Conservation (phyloP, 2,113 vertebrate species). For the Ophiodon elongatus region DNA sequence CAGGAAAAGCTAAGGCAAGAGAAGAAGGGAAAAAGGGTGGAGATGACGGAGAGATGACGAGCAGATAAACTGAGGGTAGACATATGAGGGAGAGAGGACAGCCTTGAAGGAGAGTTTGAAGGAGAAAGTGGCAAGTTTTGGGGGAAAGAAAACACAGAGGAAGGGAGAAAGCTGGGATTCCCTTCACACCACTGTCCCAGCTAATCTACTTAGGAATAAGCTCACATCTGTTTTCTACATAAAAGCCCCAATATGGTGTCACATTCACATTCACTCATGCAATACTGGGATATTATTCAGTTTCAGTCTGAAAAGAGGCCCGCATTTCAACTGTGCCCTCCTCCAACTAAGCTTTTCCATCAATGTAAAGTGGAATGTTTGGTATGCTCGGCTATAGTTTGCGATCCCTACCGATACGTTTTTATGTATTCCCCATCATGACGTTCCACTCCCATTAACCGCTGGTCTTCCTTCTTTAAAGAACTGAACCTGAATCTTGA, state of each 20-base stretch:
- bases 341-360: slow-evolving; percentile 48
- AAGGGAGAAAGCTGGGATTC: slow-evolving; percentile 57
- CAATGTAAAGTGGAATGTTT: slow-evolving; percentile 40
- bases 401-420: slow-evolving; percentile 2
- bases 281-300: slow-evolving; percentile 47
- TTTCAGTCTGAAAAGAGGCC: slow-evolving; percentile 46
- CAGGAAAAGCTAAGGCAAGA: slow-evolving; percentile 10
- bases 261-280: slow-evolving; percentile 61
- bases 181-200: slow-evolving; percentile 72
- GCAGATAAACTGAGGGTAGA: slow-evolving; percentile 18
- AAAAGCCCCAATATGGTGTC: slow-evolving; percentile 61
- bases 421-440: slow-evolving; percentile 5
- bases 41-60: background rate
- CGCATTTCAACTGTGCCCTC: slow-evolving; percentile 36
- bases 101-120: slow-evolving; percentile 36
- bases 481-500: background rate
- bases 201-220: slow-evolving; percentile 79
- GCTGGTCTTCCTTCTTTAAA: background rate
- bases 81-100: background rate
- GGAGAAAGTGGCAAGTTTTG: slow-evolving; percentile 44
- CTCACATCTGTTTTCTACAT: slow-evolving; percentile 71
- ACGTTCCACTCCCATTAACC: slow-evolving; percentile 14
- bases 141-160: slow-evolving; percentile 6
- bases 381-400: slow-evolving; percentile 45
- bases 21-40: slow-evolving; percentile 4